These are phyloP conservation scores for Ceuthmochares aereus DNA, from an alignment of 2,113 vertebrate genomes.

Conservation along the genomic window DNA sequence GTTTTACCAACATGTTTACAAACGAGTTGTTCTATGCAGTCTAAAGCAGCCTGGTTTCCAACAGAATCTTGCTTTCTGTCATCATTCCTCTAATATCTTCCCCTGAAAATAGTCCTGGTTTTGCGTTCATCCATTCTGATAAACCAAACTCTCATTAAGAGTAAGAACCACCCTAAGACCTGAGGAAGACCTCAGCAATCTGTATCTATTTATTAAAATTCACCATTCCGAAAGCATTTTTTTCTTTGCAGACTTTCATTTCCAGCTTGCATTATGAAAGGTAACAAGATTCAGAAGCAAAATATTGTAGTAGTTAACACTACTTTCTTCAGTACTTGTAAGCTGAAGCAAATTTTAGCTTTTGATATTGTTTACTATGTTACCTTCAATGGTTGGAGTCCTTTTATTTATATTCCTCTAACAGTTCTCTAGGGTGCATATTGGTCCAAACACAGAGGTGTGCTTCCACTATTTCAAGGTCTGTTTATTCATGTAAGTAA, in stretches of 20 bases:
- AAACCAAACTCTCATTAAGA: neutral
- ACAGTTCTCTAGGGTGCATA: neutral
- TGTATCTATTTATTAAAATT: neutral
- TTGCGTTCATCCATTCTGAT: neutral
- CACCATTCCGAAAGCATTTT: neutral
- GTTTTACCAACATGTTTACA: neutral
- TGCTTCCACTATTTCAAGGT: neutral
- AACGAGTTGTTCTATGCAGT: neutral
- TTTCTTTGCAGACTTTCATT: neutral
- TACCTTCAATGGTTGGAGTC: neutral
- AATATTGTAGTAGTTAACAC: neutral
- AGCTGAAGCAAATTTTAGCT: neutral
- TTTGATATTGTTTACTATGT: neutral
- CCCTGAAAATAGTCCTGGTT: neutral
- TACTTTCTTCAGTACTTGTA: neutral
- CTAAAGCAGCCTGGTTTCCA: neutral
- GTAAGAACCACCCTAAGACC: neutral
- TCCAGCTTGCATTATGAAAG: neutral
- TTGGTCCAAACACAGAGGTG: neutral
- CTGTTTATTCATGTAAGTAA: neutral
- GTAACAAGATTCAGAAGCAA: neutral
- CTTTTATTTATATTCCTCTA: neutral
- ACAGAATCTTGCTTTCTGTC: neutral
- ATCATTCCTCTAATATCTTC: neutral
- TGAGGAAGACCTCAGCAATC: neutral